Conservation (phyloP, 2,888 invertebrate genomes). For the Scelioninae gen. 2 region DNA sequence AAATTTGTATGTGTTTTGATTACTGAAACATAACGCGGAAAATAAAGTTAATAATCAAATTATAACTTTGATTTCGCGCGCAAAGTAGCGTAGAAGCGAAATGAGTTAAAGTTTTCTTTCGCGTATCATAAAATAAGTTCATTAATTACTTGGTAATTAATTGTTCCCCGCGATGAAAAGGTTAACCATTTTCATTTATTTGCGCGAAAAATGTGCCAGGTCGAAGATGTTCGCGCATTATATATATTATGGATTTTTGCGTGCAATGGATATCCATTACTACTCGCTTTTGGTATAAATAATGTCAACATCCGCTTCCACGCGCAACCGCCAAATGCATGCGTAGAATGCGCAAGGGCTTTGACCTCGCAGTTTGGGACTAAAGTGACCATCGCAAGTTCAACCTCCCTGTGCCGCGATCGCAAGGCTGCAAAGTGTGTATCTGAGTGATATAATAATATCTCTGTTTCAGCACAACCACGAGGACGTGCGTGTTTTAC, state of each 20-base stretch:
- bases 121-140: slow-evolving; percentile 8
- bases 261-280: slow-evolving; percentile 18
- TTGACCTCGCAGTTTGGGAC: slow-evolving; percentile 45
- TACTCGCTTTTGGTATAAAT: slow-evolving; percentile 42
- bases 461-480: slow-evolving; percentile 32
- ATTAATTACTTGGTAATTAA: too few relatives aligned
- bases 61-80: slow-evolving; percentile 3
- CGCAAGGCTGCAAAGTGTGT: slow-evolving; percentile 40
- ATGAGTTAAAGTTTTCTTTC: slow-evolving; percentile 7
- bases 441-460: slow-evolving; percentile 49
- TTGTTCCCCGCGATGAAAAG: slow-evolving; percentile 11
- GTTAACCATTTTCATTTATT: neutral
- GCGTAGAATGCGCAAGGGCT: slow-evolving; percentile 47
- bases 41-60: neutral
- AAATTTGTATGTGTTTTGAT: too few relatives aligned
- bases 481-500: slow-evolving; percentile 22
- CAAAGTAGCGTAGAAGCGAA: neutral
- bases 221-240: slow-evolving; percentile 23
- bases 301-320: slow-evolving; percentile 43
- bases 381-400: slow-evolving; percentile 45
- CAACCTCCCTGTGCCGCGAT: slow-evolving; percentile 51
- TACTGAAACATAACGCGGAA: neutral
- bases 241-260: slow-evolving; percentile 25
- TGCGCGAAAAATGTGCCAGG: slow-evolving; percentile 17
- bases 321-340: slow-evolving; percentile 42